Evolutionary conservation across 2,113 vertebrate species (phyloP).

Genomic region (Macrotis lagotis): DNA sequence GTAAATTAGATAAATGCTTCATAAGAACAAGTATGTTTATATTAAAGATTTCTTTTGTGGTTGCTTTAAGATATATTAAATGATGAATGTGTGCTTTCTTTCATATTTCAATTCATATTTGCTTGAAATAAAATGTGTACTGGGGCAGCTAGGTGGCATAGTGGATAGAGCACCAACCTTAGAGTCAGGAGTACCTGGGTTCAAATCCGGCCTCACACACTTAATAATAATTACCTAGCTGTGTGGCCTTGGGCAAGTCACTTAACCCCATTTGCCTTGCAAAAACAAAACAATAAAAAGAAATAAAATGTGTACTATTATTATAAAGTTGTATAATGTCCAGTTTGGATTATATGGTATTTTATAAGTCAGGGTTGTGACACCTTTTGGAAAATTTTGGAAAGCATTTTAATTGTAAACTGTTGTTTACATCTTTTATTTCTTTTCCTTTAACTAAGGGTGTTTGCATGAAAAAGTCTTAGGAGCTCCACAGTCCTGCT

Average conservation of each 20-base stretch:
- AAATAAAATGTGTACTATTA: neutral
- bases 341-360: conserved; percentile 26
- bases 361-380: conserved; percentile 13
- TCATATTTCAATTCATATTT: neutral
- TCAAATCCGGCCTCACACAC: too few species aligned
- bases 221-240: too few species aligned
- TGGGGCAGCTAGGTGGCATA: too few species aligned
- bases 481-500: neutral
- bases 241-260: too few species aligned
- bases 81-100: neutral
- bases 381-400: conserved; percentile 49
- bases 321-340: neutral
- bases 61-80: neutral
- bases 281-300: too few species aligned
- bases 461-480: conserved; percentile 51
- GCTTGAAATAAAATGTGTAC: conserved; percentile 49
- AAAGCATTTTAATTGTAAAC: conserved; percentile 34
- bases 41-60: neutral
- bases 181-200: too few species aligned
- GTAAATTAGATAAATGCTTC: neutral
- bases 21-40: neutral
- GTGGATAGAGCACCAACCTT: too few species aligned
- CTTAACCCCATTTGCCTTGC: too few species aligned
- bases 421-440: conserved; percentile 39
- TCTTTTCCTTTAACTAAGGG: conserved; percentile 16